Evolutionary conservation across 2,797 vertebrate species (phyloP).

Genomic region (Sebastes diploproa): DNA sequence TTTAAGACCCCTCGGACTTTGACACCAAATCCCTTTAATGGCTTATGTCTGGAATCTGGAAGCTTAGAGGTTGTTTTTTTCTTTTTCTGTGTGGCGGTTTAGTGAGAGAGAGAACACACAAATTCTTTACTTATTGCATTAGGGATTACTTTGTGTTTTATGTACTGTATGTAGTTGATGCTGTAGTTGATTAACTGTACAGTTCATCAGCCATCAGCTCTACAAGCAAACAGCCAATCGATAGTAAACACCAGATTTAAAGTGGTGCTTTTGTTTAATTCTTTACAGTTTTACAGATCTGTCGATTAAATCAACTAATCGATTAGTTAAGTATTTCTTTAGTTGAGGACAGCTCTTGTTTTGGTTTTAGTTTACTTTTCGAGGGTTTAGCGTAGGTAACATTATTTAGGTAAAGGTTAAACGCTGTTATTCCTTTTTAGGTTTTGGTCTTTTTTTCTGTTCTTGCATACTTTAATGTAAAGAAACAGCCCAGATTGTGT

Average conservation of each 20-base stretch:
- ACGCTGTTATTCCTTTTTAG: too few species aligned
- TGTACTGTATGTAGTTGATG: not conserved
- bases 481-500: too few species aligned
- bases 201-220: not conserved
- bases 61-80: slow-evolving; percentile 45
- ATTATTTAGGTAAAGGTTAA: too few species aligned
- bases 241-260: too few species aligned
- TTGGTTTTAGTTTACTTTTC: not conserved
- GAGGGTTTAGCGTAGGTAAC: not conserved
- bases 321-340: too few species aligned
- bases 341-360: too few species aligned
- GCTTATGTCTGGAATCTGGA: slow-evolving; percentile 70
- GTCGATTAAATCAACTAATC: too few species aligned
- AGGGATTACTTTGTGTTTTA: not conserved
- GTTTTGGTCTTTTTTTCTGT: too few species aligned
- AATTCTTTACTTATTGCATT: not conserved
- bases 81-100: not conserved
- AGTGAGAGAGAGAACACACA: not conserved
- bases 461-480: too few species aligned
- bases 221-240: not conserved
- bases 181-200: not conserved
- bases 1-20: slow-evolving; percentile 72
- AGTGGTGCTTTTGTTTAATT: too few species aligned
- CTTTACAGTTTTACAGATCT: too few species aligned
- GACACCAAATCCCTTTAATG: slow-evolving; percentile 76